These are phyloP conservation scores for Lontra canadensis DNA, from an alignment of 2,113 vertebrate genomes.

Conservation along the genomic window DNA sequence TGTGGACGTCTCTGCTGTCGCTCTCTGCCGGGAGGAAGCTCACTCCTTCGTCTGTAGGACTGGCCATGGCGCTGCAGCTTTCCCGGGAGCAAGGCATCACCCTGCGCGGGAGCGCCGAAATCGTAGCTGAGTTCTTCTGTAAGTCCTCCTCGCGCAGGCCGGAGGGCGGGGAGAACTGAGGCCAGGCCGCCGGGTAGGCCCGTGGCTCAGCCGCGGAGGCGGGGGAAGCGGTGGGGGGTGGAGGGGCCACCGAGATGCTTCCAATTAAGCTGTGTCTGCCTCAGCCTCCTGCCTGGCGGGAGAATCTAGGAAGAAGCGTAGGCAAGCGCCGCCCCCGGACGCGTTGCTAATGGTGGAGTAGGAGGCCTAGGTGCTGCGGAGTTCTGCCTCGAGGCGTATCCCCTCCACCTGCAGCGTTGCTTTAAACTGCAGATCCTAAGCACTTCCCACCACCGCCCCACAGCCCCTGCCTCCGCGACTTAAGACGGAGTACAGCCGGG, in stretches of 20 bases:
- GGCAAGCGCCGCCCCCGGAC: rapidly evolving
- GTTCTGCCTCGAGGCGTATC: rapidly evolving
- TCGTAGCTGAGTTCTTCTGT: constrained; percentile 97
- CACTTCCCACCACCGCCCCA: rapidly evolving
- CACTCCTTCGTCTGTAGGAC: background rate
- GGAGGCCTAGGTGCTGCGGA: background rate
- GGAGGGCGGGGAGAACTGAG: no score
- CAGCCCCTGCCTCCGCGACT: rapidly evolving
- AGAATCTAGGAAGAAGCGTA: background rate
- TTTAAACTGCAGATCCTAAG: background rate
- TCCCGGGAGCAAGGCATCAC: constrained; percentile 90
- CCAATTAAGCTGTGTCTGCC: rapidly evolving
- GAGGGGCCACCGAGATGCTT: rapidly evolving
- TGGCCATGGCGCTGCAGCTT: constrained; percentile 82
- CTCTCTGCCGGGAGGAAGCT: rapidly evolving
- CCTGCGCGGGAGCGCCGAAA: constrained; percentile 92
- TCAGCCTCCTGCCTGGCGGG: rapidly evolving
- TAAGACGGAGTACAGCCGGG: rapidly evolving
- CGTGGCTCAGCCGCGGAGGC: background rate
- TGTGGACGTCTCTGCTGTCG: rapidly evolving
- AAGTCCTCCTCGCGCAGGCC: constrained; percentile 69
- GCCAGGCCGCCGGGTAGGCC: background rate
- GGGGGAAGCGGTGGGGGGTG: background rate
- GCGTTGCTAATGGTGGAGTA: background rate
- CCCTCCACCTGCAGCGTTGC: background rate